Base-by-base conservation (phyloP, 2,888 invertebrate genomes). In the Drymonia ruficornis region DNA sequence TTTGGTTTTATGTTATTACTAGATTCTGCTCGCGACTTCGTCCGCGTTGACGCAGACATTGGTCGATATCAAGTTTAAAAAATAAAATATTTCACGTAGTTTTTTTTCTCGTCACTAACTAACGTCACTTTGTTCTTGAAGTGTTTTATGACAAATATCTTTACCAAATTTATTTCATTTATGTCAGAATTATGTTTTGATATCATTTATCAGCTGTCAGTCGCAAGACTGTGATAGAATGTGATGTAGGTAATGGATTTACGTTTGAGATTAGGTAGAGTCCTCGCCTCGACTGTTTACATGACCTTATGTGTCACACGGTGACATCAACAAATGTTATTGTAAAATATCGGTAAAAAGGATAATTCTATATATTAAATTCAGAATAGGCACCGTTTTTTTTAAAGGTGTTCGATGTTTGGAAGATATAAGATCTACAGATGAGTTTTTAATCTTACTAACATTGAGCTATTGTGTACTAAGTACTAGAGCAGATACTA, bases 241-340 rank as follows among this genome's bases (percentile, higher is more conserved):
- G 40, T 40, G 40, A 40, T 40, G 40, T 8, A 15, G 19, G 53
- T 52, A 46, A 52, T 49, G 50, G 50, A 36, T 43, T 43, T 4
- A 43, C 43, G 43, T 43, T 43, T 43, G 19, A 16, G 9, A 43
- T 43, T 43, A 12, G 19, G 43, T 43, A 43, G 19, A 43, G 43
- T 43, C 36, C 5, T 36, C 9, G 40, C 11, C 43, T 13, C 43
- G 13, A 19, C 23, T 19, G 19, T 43, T 12, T 43, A 19, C 43
- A 11, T 19, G 19, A 43, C 43, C 43, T 43, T 12, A 23, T 43
- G 6, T 43, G 19, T 23, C 43, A 43, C 47, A 31, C 8, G 2
- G 13, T n/a, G n/a, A n/a, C n/a, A 13, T 36, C n/a, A 36, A 3
- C 36, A n/a, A 6, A 31, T 9, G 23, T 23, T 23, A 23, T 31